Conservation (phyloP, 2,113 vertebrate genomes). For the Ochotona princeps region DNA sequence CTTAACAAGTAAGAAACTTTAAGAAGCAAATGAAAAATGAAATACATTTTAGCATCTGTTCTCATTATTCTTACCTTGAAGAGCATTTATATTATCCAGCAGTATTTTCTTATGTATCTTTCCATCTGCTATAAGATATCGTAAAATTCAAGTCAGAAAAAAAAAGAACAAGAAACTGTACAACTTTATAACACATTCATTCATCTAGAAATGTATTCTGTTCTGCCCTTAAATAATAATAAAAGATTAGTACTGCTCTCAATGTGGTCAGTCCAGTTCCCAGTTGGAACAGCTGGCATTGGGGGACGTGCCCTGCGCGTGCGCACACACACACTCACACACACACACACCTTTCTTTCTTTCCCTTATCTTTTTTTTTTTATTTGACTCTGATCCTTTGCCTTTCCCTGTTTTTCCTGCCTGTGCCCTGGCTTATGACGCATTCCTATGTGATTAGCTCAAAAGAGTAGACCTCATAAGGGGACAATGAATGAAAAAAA, state of each 20-base stretch:
- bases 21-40: background rate
- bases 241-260: background rate
- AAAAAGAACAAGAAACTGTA: background rate
- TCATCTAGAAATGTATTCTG: background rate
- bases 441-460: background rate
- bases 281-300: background rate
- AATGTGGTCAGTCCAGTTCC: background rate
- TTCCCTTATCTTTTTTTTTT: background rate
- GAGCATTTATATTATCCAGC: background rate
- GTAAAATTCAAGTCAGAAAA: slow-evolving; percentile 3
- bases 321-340: background rate
- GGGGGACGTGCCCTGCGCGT: too few relatives aligned
- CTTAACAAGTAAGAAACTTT: background rate
- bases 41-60: background rate
- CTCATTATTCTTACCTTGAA: slow-evolving; percentile 55
- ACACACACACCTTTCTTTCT: background rate
- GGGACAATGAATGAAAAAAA: background rate
- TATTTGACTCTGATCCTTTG: background rate
- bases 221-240: background rate
- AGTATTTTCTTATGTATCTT: slow-evolving; percentile 47
- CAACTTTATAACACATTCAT: background rate
- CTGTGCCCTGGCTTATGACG: background rate
- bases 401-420: background rate
- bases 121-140: slow-evolving; percentile 48
- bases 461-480: background rate